These are phyloP conservation scores for Heliconius nattereri DNA, from an alignment of 1,140 invertebrate species.

Conservation along the genomic window DNA sequence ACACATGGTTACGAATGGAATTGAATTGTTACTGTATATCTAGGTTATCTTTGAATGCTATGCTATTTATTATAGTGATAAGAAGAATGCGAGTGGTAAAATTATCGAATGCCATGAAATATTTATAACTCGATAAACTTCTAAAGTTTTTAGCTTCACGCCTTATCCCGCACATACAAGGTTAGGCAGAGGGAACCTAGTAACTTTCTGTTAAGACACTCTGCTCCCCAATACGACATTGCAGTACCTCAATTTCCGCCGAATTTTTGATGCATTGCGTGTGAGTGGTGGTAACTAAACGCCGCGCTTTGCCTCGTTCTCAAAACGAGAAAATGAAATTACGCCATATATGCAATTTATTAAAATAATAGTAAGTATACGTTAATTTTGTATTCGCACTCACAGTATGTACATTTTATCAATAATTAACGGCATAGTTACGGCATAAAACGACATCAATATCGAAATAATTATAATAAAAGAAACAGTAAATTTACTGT, in stretches of 20 bases:
- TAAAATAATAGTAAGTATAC: neutral
- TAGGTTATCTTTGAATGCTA: neutral
- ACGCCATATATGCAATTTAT: too few species aligned
- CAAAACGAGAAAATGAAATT: too few species aligned
- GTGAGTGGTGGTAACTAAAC: too few species aligned
- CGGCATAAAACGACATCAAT: neutral
- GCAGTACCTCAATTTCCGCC: too few species aligned
- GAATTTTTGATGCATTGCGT: too few species aligned
- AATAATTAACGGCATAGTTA: neutral
- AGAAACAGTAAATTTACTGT: constrained; percentile 13
- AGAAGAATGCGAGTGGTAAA: too few species aligned
- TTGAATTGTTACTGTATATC: neutral
- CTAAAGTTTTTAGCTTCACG: neutral
- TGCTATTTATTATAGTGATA: too few species aligned
- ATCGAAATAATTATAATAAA: constrained; percentile 1
- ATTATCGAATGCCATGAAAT: too few species aligned
- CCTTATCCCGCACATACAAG: neutral
- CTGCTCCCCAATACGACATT: too few species aligned
- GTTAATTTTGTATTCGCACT: neutral
- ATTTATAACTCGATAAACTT: too few species aligned
- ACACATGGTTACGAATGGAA: neutral
- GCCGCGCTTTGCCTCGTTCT: too few species aligned
- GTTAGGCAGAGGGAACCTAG: neutral
- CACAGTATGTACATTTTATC: neutral
- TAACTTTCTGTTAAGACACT: too few species aligned